Conservation (phyloP, 2,113 vertebrate species). For the Sterna hirundo region DNA sequence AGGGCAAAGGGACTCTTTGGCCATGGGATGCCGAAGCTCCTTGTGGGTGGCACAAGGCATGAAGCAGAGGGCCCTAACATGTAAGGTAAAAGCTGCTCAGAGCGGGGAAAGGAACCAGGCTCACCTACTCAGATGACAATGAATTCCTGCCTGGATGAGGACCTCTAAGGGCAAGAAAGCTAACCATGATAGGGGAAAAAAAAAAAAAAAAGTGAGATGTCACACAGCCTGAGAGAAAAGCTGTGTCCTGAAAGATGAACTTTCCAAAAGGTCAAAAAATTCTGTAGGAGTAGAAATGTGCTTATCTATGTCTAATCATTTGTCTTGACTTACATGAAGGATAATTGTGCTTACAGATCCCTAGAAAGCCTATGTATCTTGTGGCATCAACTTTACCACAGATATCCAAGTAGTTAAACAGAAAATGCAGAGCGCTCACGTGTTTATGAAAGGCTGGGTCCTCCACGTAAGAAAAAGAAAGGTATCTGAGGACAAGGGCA, state of each 20-base stretch:
- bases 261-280: neutral
- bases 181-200: rapidly evolving
- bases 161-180: neutral
- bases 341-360: neutral
- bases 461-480: neutral
- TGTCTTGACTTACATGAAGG: neutral
- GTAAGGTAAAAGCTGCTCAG: neutral
- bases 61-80: neutral
- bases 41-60: neutral
- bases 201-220: neutral
- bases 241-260: neutral
- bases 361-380: neutral
- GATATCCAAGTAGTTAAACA: neutral
- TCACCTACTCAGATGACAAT: neutral
- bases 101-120: rapidly evolving
- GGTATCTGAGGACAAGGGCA: neutral
- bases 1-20: neutral
- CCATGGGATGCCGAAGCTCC: neutral
- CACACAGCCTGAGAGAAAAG: neutral
- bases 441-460: neutral
- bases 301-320: neutral
- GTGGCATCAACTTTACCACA: rapidly evolving
- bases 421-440: neutral
- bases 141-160: neutral
- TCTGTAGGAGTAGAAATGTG: neutral